Evolutionary conservation across 2,888 invertebrate species (phyloP).

Genomic region (Choristoneura rosaceana): DNA sequence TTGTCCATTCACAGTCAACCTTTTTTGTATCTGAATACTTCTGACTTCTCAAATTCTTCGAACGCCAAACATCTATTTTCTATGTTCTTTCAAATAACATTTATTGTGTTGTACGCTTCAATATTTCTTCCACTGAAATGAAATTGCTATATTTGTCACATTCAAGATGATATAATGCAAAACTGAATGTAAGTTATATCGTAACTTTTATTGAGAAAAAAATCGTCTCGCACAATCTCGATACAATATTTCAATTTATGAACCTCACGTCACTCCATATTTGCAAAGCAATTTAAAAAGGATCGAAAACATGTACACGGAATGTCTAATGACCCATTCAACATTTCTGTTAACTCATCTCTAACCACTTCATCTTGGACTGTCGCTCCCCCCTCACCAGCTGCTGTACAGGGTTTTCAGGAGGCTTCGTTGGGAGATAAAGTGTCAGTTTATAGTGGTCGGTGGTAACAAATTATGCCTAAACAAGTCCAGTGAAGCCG

Average conservation of each 20-base stretch:
- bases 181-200: too few relatives aligned
- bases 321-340: constrained; percentile 69
- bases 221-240: neutral
- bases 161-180: too few relatives aligned
- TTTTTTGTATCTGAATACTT: too few relatives aligned
- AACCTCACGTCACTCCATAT: constrained; percentile 54
- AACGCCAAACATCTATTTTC: too few relatives aligned
- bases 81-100: too few relatives aligned
- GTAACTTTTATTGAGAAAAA: neutral
- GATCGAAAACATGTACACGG: constrained; percentile 56
- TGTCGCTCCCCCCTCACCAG: constrained; percentile 28
- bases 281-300: constrained; percentile 60
- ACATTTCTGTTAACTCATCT: constrained; percentile 69
- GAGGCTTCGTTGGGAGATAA: constrained; percentile 18
- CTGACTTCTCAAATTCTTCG: too few relatives aligned
- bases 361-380: constrained; percentile 50
- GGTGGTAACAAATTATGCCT: constrained; percentile 60
- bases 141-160: too few relatives aligned
- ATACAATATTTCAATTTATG: constrained; percentile 36
- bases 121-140: too few relatives aligned
- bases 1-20: too few relatives aligned
- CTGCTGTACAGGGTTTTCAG: constrained; percentile 9
- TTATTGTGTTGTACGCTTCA: too few relatives aligned
- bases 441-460: constrained; percentile 48
- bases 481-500: constrained; percentile 66